Base-by-base conservation (phyloP, 2,113 vertebrate species). In the Nothocercus nigrocapillus region DNA sequence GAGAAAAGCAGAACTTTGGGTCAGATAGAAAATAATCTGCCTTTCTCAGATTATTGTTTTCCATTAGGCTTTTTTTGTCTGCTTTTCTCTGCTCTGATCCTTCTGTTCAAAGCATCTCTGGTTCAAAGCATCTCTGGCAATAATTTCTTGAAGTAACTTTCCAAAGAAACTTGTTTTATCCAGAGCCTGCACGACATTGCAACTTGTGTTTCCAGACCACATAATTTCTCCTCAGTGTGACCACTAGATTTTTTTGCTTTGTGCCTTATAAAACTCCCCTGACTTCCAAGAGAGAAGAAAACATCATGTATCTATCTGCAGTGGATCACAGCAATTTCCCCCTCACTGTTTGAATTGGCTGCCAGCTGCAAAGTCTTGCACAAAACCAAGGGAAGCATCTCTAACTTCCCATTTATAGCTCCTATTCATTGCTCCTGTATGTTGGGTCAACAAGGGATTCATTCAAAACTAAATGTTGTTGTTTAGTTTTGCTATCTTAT, bases 231-330 rank as follows among this genome's bases (percentile, higher is more conserved):
- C 27, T 3, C 7, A 69, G 3, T 4, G 36, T 16, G 34, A 59
- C 22, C 9, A 47, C 7, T 44, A 34, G 40, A 11, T 42, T 42
- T 42, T 40, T 42, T 42, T 42, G 40, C 5, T 72, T n/a, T 68
- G 2, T 4, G 0, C 53, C 15, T 68, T 11, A 32, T 54, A 69
- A 68, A 75, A 58, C 44, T 67, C 17, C 20, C 61, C 47, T 58
- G 25, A 3, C 13, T 67, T 75, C 3, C 5, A 15, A 16, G 32
- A 58, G 45, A 13, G 20, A 79, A 82, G 9, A 76, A 95, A 68
- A 13, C 0, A 4, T 32, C 68, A 13, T 24, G 4, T 15, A 24
- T 2, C 3, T 42, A 24, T 2, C 3, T 42, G 14, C 12, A 20
- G 13, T 11, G 12, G 25, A 47, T 73, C 11, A 44, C 7, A 58